Percentiles rank a stretch among this genome's conserved stretches.
Conservation (phyloP, 2,797 vertebrate species). For the Momotus momota region DNA sequence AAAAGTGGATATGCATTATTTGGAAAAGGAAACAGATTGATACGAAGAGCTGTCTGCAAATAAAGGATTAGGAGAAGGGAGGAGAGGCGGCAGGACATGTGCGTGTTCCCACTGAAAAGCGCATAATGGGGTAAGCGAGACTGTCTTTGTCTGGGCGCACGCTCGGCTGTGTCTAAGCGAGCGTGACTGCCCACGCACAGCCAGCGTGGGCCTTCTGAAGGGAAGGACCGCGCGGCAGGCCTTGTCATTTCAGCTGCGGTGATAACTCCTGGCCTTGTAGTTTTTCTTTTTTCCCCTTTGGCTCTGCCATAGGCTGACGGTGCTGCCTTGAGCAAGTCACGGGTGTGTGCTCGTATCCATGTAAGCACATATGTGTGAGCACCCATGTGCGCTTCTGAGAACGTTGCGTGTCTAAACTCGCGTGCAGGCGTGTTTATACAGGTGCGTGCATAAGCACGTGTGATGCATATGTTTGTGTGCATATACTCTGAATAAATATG, state of each 20-base stretch:
- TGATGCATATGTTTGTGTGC: background rate
- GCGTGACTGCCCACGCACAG: background rate
- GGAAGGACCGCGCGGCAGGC: background rate
- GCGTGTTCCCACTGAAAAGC: background rate
- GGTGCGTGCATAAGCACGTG: background rate
- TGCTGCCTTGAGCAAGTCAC: background rate
- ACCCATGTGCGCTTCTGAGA: background rate
- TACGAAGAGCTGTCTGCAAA: background rate
- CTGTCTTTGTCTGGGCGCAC: background rate
- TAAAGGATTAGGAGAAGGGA: constrained; percentile 9
- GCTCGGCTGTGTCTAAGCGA: background rate
- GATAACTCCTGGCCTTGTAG: background rate
- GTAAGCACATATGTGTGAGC: background rate
- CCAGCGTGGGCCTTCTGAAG: background rate
- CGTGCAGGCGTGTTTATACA: background rate
- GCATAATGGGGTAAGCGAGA: background rate
- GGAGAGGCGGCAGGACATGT: background rate
- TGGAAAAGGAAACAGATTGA: background rate
- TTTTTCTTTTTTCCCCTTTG: background rate
- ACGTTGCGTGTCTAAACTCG: background rate
- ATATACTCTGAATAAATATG: background rate
- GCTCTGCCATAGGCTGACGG: background rate
- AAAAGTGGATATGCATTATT: background rate
- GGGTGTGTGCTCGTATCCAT: background rate
- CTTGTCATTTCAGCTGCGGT: background rate